Evolutionary conservation across 2,888 invertebrate species (phyloP), one percentile per base, ranked within the genome.

Genomic region (Eledona agricola): DNA sequence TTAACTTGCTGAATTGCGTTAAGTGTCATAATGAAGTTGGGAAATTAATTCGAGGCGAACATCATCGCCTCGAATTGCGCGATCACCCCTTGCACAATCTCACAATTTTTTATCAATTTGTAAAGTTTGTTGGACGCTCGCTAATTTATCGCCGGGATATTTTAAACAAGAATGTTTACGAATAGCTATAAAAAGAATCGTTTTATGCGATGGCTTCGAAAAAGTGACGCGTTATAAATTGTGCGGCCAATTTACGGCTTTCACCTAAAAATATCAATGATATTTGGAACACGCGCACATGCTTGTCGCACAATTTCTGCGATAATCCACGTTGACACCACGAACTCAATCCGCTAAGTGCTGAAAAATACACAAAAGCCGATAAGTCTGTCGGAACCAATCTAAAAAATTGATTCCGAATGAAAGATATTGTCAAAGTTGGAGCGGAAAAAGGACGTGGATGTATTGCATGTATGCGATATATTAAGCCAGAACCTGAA

Each of bases 161-260:
- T 47, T 47, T 35, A 19, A 37, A 17, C 22, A 35, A 35, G 35
- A 47, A 31, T 50, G 42, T 50, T 50, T 50, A 50, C 34, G 42
- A 50, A 50, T 50, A 50, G 25, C 13, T 9, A 16, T 23, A 15
- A 32, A 35, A 34, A 47, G 50, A 32, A 50, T 13, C 25, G 34
- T 42, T 42, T 50, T 50, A 50, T 31, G 26, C 52, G 37, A 35
- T 37, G 38, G 23, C 26, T 42, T 25, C 49, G 49, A 50, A 54
- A 50, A 50, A 54, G 34, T 26, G 54, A 37, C 29, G 13, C 34
- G 17, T 29, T 13, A 53, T 53, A 53, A 53, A 53, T 53, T 47
- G 32, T 47, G 40, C 22, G 16, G 35, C 53, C 53, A 53, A 53
- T 53, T 53, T 53, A 53, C 49, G 42, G 22, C 42, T 37, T 42